phyloP scores from a whole-genome alignment of 2,888 invertebrate genomes.

The Thymelicus lineola region DNA sequence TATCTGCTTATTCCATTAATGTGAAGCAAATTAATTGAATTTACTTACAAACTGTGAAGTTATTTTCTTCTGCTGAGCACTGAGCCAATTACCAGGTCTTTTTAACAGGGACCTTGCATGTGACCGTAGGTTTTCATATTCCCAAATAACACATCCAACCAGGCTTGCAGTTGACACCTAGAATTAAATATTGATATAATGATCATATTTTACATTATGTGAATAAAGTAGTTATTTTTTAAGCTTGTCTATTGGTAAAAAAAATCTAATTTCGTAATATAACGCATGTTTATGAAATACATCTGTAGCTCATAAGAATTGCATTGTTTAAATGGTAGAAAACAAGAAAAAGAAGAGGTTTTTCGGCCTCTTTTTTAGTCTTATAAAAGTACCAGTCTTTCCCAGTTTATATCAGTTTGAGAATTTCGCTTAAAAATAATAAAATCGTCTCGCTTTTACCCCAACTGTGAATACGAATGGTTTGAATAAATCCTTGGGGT shows the following conservation, averaged over 20 bases:
- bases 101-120: conserved; percentile 83
- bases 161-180: conserved; percentile 90
- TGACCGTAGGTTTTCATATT: conserved; percentile 90
- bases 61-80: conserved; percentile 69
- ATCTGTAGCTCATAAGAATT: too few species aligned
- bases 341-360: too few species aligned
- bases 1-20: too few species aligned
- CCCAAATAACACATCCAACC: conserved; percentile 92
- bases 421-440: not conserved
- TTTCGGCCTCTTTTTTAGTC: too few species aligned
- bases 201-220: conserved; percentile 10
- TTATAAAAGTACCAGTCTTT: too few species aligned
- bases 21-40: not conserved
- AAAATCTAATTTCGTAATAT: too few species aligned
- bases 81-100: conserved; percentile 82
- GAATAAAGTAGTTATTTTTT: not conserved
- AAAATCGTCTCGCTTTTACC: conserved; percentile 72
- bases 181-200: conserved; percentile 15
- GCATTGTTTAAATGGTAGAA: not conserved
- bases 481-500: conserved; percentile 80
- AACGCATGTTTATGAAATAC: too few species aligned
- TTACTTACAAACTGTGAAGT: conserved; percentile 60
- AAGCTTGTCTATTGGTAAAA: not conserved
- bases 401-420: too few species aligned
- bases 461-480: conserved; percentile 87